Evolutionary conservation across 2,797 vertebrate species (phyloP).

Genomic region (Sebastes steindachneri): DNA sequence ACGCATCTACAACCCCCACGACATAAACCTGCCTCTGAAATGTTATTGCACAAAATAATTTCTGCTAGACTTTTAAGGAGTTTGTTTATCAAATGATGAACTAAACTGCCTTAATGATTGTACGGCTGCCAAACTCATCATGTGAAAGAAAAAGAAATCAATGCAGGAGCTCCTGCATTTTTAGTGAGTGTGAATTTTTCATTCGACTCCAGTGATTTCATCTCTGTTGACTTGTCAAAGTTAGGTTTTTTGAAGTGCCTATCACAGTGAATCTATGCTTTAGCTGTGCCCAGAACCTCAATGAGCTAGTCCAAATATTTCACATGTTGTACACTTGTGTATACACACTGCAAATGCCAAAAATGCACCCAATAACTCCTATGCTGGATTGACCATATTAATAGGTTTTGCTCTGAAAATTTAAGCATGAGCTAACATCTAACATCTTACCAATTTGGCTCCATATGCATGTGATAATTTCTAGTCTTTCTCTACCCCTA

Average conservation of each 20-base stretch:
- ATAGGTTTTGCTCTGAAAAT: neutral
- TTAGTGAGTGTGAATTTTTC: constrained; percentile 68
- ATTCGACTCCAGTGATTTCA: constrained; percentile 69
- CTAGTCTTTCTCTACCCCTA: neutral
- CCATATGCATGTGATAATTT: constrained; percentile 62
- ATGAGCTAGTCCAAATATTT: constrained; percentile 47
- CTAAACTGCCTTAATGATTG: constrained; percentile 69
- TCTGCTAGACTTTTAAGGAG: constrained; percentile 50
- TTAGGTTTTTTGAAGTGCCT: constrained; percentile 68
- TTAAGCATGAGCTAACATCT: constrained; percentile 46
- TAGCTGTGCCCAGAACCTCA: constrained; percentile 54
- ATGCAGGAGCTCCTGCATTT: constrained; percentile 66
- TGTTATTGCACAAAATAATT: constrained; percentile 37
- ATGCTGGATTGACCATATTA: neutral
- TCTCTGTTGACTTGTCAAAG: constrained; percentile 67
- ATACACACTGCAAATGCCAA: neutral
- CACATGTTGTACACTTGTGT: constrained; percentile 6
- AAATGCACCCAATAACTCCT: constrained; percentile 6
- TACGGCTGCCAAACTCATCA: constrained; percentile 58
- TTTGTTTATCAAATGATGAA: constrained; percentile 66
- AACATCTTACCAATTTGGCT: constrained; percentile 17
- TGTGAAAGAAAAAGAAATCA: constrained; percentile 50
- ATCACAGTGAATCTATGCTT: constrained; percentile 57
- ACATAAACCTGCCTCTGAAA: constrained; percentile 38
- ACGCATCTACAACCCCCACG: constrained; percentile 40